A percentile compares a stretch with the other conserved stretches of the same genome.
Conservation (phyloP, 2,888 invertebrate species). For the Tiphia femorata region DNA sequence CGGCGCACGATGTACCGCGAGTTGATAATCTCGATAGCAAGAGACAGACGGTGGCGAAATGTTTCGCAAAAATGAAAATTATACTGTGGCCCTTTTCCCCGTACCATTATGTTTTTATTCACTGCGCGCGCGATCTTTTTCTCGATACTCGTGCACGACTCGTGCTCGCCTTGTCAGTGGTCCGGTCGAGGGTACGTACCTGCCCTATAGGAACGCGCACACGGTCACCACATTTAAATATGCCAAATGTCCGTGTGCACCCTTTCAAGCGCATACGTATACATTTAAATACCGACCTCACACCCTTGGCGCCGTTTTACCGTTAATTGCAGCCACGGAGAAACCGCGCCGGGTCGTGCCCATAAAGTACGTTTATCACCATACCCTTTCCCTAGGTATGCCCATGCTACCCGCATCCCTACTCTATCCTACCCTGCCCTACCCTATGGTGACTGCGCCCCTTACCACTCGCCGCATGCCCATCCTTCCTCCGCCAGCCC, state of each 20-base stretch:
- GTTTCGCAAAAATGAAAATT: conserved; percentile 31
- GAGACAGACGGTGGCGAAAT: too few species aligned
- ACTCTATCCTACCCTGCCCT: too few species aligned
- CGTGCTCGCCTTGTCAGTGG: too few species aligned
- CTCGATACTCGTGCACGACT: conserved; percentile 1
- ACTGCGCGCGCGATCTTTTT: background rate
- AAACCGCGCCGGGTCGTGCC: conserved; percentile 31
- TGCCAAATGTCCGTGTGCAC: background rate
- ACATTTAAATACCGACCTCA: conserved; percentile 1
- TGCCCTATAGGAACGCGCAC: too few species aligned
- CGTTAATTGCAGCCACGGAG: conserved; percentile 47
- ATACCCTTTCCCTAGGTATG: too few species aligned
- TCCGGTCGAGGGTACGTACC: too few species aligned
- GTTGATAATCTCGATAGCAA: too few species aligned
- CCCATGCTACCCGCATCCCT: too few species aligned
- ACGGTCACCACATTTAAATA: too few species aligned
- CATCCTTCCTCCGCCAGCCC: background rate
- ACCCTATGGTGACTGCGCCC: too few species aligned
- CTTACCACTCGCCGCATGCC: background rate
- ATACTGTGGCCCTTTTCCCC: conserved; percentile 7
- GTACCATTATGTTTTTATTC: conserved; percentile 38
- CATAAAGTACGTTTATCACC: conserved; percentile 52
- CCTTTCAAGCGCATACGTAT: background rate
- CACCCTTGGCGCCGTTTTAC: conserved; percentile 32
- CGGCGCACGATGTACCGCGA: background rate